Conservation (phyloP, 2,888 invertebrate species). For the Cecidostiba fungosa region DNA sequence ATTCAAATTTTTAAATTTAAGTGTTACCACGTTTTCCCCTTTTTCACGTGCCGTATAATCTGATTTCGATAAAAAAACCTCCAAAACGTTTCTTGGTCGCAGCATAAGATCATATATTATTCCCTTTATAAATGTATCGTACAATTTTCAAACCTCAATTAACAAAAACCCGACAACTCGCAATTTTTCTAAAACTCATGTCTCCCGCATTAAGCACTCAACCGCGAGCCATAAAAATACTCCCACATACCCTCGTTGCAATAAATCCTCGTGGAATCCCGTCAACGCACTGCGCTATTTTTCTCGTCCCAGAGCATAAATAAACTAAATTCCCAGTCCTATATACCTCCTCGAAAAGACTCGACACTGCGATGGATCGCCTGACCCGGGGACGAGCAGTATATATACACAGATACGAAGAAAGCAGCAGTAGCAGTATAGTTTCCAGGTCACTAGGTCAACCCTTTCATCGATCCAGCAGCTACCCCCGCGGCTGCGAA, state of each 20-base stretch:
- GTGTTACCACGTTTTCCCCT: too few relatives aligned
- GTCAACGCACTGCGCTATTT: neutral
- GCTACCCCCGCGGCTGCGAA: neutral
- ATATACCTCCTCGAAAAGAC: slow-evolving; percentile 10
- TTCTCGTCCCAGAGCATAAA: neutral
- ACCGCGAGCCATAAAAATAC: neutral
- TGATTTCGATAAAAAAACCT: too few relatives aligned
- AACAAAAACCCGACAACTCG: too few relatives aligned
- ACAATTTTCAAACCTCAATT: too few relatives aligned
- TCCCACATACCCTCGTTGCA: neutral
- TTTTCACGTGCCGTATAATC: too few relatives aligned
- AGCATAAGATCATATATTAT: too few relatives aligned
- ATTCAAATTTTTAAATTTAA: too few relatives aligned
- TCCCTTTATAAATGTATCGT: too few relatives aligned
- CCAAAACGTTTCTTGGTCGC: too few relatives aligned
- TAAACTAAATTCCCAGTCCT: slow-evolving; percentile 18
- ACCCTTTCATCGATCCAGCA: slow-evolving; percentile 58
- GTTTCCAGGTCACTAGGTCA: slow-evolving; percentile 61
- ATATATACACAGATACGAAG: neutral
- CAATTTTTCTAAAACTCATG: too few relatives aligned
- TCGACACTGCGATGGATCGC: slow-evolving; percentile 10
- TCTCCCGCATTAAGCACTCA: neutral
- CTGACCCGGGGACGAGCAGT: neutral
- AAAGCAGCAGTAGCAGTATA: neutral
- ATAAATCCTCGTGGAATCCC: neutral